Base-by-base conservation (phyloP, 2,797 vertebrate species). In the Microctenopoma steveboyesi region DNA sequence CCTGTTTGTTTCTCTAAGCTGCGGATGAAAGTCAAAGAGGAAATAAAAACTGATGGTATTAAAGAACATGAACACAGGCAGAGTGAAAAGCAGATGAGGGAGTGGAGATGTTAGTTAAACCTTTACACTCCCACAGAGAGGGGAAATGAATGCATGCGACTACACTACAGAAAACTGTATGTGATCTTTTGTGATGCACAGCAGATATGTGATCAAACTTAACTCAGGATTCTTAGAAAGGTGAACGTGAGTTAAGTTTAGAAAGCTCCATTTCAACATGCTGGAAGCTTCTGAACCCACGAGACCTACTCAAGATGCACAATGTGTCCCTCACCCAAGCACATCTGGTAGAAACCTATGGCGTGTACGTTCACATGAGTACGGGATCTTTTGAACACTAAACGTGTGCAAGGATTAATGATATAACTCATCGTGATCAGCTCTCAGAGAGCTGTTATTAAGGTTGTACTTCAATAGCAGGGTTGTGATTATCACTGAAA, bases 1-100 rank as follows among this genome's bases (percentile, higher is more conserved):
- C 42, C 37, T 54, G 61, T 64, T 72, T 82, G 76, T 72, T 74
- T 79, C 75, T 74, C 51, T 66, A 60, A 78, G 70, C 69, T 62
- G 55, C 61, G 54, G 64, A 80, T 39, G 47, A 40, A 64, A 55
- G 49, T 51, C 28, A 47, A 45, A 50, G 33, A 30, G 28, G 16
- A n/a, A 42, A 42, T 11, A 37, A 42, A 14, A 37, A 72, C 43
- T 16, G 37, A 43, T 22, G 57, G 65, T 68, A 74, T 64, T 50
- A 76, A 56, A 63, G 57, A 51, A 61, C 71, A 59, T 22, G 39
- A 86, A 30, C 51, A 49, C 37, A 59, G 64, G 18, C 33, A 60
- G 50, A 75, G 51, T 67, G 69, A 40, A 57, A 45, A 57, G 27
- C 61, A 39, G 54, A 43, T 22, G 42, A 76, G 35, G 10, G 28